phyloP scores from a whole-genome alignment of 2,113 vertebrate genomes.

The Perccottus glenii region DNA sequence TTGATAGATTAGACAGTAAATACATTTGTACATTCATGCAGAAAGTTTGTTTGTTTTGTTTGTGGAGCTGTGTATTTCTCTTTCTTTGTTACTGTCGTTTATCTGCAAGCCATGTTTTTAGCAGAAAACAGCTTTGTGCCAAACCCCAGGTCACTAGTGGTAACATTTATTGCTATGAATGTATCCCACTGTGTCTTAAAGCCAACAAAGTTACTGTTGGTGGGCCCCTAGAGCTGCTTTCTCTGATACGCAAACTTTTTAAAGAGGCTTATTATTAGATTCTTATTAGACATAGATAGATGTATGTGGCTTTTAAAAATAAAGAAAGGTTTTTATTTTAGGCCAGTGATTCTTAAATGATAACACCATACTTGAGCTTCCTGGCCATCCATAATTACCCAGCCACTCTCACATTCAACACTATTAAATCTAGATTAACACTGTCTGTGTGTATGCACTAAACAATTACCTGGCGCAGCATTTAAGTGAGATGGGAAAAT shows the following conservation, averaged over 20 bases:
- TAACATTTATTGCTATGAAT: conserved; percentile 18
- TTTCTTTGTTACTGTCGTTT: conserved; percentile 28
- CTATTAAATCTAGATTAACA: too few species aligned
- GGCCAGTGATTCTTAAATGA: not conserved
- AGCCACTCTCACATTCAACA: not conserved
- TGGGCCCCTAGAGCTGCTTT: not conserved
- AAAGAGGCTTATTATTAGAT: not conserved
- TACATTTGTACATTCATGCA: not conserved
- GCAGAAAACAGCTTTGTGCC: not conserved
- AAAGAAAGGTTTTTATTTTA: not conserved
- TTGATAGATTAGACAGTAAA: not conserved
- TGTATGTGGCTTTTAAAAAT: not conserved
- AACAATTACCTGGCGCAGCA: not conserved
- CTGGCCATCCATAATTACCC: not conserved
- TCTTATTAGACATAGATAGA: not conserved
- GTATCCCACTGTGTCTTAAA: not conserved
- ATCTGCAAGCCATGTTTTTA: conserved; percentile 19
- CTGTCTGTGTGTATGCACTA: not conserved
- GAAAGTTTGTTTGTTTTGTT: conserved; percentile 1
- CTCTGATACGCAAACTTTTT: not conserved
- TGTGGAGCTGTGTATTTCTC: conserved; percentile 8
- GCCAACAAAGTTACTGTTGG: conserved; percentile 26
- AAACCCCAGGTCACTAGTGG: conserved; percentile 39
- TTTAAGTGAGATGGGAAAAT: conserved; percentile 16
- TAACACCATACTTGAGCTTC: not conserved